phyloP scores from a whole-genome alignment of 1,140 invertebrate species.

The Oscheius sp. region DNA sequence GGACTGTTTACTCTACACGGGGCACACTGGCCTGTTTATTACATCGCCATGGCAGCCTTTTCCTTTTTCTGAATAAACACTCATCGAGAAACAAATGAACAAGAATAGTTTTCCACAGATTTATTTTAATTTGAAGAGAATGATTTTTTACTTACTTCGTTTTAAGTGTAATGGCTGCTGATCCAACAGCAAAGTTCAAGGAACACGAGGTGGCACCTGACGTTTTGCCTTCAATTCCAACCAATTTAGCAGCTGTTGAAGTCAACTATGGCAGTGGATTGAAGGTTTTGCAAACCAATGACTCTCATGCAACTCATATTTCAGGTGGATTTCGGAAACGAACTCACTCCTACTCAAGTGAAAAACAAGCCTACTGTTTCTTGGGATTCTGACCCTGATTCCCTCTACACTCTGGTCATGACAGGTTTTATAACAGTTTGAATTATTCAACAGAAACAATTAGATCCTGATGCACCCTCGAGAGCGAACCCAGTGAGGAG shows the following conservation, averaged over 20 bases:
- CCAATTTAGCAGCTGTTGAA: not conserved
- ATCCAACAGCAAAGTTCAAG: too few relatives aligned
- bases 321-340: constrained; percentile 44
- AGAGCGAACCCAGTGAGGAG: constrained; percentile 73
- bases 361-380: constrained; percentile 65
- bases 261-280: constrained; percentile 33
- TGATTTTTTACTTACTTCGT: too few relatives aligned
- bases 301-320: not conserved
- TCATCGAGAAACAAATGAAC: too few relatives aligned
- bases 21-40: too few relatives aligned
- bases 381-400: constrained; percentile 59
- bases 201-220: constrained; percentile 43
- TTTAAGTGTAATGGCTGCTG: too few relatives aligned
- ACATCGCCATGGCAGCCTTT: too few relatives aligned
- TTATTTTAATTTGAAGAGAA: too few relatives aligned
- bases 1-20: too few relatives aligned
- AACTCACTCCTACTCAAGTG: constrained; percentile 44
- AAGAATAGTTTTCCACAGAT: too few relatives aligned
- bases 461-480: constrained; percentile 86
- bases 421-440: too few relatives aligned
- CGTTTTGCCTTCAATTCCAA: constrained; percentile 24
- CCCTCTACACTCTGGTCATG: constrained; percentile 71
- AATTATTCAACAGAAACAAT: constrained; percentile 29
- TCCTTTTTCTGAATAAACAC: too few relatives aligned
- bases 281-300: constrained; percentile 5